Conservation (phyloP, 2,888 invertebrate genomes). For the Drosophila testacea region DNA sequence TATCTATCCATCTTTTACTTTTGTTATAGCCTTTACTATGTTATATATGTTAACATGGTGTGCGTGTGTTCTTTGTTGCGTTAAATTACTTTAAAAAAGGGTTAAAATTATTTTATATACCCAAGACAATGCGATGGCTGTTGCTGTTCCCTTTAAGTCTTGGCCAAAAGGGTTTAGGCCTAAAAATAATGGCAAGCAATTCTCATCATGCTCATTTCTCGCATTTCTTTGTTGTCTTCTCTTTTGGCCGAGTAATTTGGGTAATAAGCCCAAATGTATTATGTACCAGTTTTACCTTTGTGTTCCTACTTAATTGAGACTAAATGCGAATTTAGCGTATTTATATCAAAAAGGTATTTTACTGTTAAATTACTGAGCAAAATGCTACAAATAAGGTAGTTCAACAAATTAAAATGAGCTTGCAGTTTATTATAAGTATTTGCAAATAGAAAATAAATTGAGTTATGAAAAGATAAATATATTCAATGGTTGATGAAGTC, state of each 20-base stretch:
- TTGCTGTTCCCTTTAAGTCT: slow-evolving; percentile 51
- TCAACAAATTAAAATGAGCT: slow-evolving; percentile 11
- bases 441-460: slow-evolving; percentile 11
- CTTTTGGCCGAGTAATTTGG: slow-evolving; percentile 28
- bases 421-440: slow-evolving; percentile 16
- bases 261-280: slow-evolving; percentile 40
- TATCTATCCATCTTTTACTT: neutral
- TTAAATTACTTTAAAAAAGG: slow-evolving; percentile 76
- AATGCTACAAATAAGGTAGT: slow-evolving; percentile 5
- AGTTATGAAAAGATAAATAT: neutral
- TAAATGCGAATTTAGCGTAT: slow-evolving; percentile 30
- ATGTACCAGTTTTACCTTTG: slow-evolving; percentile 41
- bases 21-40: slow-evolving; percentile 1
- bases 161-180: slow-evolving; percentile 30
- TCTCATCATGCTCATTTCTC: slow-evolving; percentile 30
- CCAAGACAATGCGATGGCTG: slow-evolving; percentile 10
- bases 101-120: slow-evolving; percentile 69
- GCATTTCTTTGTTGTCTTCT: slow-evolving; percentile 46
- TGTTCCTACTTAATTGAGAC: slow-evolving; percentile 64
- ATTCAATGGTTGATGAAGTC: too few species aligned
- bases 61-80: slow-evolving; percentile 48
- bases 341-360: slow-evolving; percentile 38
- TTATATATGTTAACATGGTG: slow-evolving; percentile 22
- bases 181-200: slow-evolving; percentile 30
- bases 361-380: slow-evolving; percentile 36